A percentile compares a stretch with the other conserved stretches of the same genome.
phyloP scores from a whole-genome alignment of 2,888 invertebrate species.

The Cremastinae sp. region DNA sequence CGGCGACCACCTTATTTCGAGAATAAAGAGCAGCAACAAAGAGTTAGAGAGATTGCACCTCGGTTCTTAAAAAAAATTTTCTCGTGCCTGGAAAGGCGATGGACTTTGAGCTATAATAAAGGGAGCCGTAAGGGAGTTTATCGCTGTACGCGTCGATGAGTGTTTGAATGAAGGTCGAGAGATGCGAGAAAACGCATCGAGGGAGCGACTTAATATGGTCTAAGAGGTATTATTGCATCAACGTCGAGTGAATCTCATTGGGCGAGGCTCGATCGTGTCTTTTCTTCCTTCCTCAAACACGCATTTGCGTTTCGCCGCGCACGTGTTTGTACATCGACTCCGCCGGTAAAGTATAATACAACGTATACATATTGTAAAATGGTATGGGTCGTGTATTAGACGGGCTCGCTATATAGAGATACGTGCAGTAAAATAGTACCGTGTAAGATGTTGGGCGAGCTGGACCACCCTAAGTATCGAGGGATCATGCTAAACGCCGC shows the following conservation, averaged over 20 bases:
- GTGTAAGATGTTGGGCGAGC: conserved; percentile 25
- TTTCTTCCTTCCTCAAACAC: conserved; percentile 13
- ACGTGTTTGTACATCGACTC: conserved; percentile 9
- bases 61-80: conserved; percentile 31
- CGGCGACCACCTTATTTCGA: not conserved
- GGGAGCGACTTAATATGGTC: conserved; percentile 20
- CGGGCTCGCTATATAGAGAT: conserved; percentile 33
- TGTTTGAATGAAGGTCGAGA: not conserved
- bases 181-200: conserved; percentile 34
- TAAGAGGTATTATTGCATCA: conserved; percentile 26
- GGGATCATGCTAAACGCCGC: conserved; percentile 79
- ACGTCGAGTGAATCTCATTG: conserved; percentile 64
- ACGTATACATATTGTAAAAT: conserved; percentile 42
- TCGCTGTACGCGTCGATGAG: not conserved
- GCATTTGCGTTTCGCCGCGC: not conserved
- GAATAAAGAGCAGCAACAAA: conserved; percentile 1
- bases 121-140: conserved; percentile 20
- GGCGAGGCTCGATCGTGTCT: conserved; percentile 70
- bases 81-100: conserved; percentile 6
- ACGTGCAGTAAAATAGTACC: conserved; percentile 42
- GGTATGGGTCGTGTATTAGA: conserved; percentile 15
- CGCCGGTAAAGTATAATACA: conserved; percentile 34
- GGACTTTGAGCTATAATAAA: conserved; percentile 24
- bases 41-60: not conserved
- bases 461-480: conserved; percentile 76